Percentiles rank a stretch among this genome's conserved stretches.
phyloP scores from a whole-genome alignment of 1,140 invertebrate genomes.

The Eubasilissa regina region DNA sequence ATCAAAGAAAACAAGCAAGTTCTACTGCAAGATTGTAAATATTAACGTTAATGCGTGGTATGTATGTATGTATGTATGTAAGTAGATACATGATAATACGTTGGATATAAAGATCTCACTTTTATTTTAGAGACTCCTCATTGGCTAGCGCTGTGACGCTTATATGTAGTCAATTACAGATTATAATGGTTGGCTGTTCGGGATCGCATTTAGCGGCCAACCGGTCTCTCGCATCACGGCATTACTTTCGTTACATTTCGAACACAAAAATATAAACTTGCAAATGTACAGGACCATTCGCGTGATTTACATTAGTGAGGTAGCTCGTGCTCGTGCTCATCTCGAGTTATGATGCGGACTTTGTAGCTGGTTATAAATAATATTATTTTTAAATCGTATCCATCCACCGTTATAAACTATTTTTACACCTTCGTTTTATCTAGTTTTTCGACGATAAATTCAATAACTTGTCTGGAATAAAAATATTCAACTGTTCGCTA shows the following conservation, averaged over 20 bases:
- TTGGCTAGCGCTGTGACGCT: constrained; percentile 45
- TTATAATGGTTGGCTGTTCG: constrained; percentile 45
- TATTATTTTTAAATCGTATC: no score
- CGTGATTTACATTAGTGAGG: constrained; percentile 52
- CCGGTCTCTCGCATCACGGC: neutral
- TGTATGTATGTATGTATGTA: no score
- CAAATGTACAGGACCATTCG: constrained; percentile 45
- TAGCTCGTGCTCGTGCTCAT: constrained; percentile 41
- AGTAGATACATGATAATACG: constrained; percentile 17
- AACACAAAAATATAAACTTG: constrained; percentile 52
- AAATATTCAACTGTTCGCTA: no score
- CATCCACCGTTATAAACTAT: no score
- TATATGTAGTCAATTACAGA: constrained; percentile 55
- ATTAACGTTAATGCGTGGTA: no score
- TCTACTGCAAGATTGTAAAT: no score
- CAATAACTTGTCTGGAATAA: no score
- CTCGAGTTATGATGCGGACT: neutral
- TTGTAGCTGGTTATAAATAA: no score
- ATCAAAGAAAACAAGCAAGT: no score
- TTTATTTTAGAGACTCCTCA: constrained; percentile 44
- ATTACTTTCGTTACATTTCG: constrained; percentile 34
- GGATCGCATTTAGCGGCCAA: constrained; percentile 5
- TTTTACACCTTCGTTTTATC: no score
- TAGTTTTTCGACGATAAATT: no score
- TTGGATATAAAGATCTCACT: constrained; percentile 36